Conservation (phyloP, 2,113 vertebrate genomes). For the Myotis yumanensis region DNA sequence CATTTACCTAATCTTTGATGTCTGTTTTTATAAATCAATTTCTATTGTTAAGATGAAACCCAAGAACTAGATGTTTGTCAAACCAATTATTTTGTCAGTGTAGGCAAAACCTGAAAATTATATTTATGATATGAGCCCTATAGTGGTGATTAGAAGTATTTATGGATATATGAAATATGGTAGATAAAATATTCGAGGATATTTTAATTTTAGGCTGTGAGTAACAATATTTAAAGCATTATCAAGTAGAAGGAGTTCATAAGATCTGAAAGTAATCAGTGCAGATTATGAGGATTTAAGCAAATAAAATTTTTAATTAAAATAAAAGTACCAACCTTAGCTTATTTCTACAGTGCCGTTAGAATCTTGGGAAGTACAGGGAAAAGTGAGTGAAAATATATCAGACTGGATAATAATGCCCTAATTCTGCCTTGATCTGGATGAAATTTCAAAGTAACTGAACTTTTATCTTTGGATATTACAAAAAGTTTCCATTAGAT, state of each 20-base stretch:
- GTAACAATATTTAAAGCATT: not conserved
- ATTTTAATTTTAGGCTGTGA: slow-evolving; percentile 1
- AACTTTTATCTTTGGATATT: not conserved
- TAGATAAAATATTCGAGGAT: not conserved
- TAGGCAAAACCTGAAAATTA: not conserved
- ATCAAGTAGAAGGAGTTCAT: not conserved
- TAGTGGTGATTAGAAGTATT: not conserved
- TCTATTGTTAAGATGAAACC: slow-evolving; percentile 25
- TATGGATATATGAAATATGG: not conserved
- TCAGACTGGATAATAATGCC: not conserved
- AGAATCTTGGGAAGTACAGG: not conserved
- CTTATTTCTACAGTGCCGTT: not conserved
- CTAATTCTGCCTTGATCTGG: not conserved
- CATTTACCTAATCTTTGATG: not conserved
- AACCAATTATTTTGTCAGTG: slow-evolving; percentile 14
- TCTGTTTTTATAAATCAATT: not conserved
- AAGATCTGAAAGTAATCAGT: slow-evolving; percentile 37
- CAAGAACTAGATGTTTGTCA: not conserved
- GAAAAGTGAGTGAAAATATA: not conserved
- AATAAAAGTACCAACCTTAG: not conserved
- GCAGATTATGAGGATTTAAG: slow-evolving; percentile 36
- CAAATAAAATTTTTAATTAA: slow-evolving; percentile 30
- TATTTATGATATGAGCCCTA: not conserved
- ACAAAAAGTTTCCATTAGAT: not conserved
- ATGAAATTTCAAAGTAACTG: not conserved